These are phyloP conservation scores for Bradysia coprophila DNA, from an alignment of 1,140 invertebrate species.

Conservation along the genomic window DNA sequence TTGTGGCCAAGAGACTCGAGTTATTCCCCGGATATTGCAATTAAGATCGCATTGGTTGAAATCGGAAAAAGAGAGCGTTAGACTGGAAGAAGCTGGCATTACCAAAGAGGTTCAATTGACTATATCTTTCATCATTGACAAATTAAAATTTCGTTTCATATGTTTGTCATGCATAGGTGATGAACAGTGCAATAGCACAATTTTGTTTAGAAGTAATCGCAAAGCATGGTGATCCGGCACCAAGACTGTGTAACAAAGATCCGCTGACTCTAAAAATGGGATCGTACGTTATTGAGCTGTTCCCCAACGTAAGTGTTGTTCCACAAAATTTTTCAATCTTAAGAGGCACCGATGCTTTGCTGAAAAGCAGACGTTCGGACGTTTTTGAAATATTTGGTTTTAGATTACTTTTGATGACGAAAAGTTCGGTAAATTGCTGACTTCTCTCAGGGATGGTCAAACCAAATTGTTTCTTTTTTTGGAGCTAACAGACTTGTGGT, in stretches of 20 bases:
- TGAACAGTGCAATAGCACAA: conserved; percentile 88
- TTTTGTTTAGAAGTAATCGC: conserved; percentile 95
- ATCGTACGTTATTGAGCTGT: conserved; percentile 58
- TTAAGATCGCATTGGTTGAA: conserved; percentile 85
- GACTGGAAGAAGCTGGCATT: conserved; percentile 86
- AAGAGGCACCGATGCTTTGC: no score
- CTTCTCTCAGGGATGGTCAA: no score
- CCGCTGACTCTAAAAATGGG: conserved; percentile 93
- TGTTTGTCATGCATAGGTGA: no score
- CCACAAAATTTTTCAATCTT: background rate
- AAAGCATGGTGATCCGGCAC: conserved; percentile 84
- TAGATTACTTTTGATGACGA: no score
- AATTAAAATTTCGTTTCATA: no score
- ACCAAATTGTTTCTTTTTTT: no score
- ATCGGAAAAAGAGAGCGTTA: conserved; percentile 72
- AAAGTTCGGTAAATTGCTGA: no score
- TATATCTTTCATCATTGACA: no score
- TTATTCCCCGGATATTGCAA: conserved; percentile 86
- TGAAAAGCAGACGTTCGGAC: no score
- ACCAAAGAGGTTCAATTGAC: conserved; percentile 47
- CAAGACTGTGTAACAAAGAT: conserved; percentile 94
- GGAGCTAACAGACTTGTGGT: no score
- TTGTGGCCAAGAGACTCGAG: conserved; percentile 94
- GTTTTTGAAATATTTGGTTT: no score
- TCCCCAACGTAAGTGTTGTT: conserved; percentile 44